Conservation (phyloP, 2,797 vertebrate species). For the Cyprinella venusta region DNA sequence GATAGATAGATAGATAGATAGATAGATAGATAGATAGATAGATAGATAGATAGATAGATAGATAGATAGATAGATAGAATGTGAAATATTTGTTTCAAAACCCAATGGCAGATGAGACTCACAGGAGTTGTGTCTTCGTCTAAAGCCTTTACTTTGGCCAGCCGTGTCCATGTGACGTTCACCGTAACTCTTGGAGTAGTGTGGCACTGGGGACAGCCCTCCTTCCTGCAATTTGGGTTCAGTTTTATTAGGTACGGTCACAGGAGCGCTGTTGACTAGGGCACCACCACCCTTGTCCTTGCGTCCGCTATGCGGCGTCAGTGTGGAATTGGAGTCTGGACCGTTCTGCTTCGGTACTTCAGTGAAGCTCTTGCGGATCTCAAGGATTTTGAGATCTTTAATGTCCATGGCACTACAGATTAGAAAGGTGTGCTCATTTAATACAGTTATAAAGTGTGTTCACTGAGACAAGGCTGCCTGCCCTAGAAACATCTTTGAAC, state of each 20-base stretch:
- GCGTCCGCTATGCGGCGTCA: slow-evolving; percentile 37
- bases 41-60: no score
- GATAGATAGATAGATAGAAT: no score
- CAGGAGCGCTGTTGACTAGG: slow-evolving; percentile 76
- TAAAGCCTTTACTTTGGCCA: slow-evolving; percentile 88
- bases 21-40: no score
- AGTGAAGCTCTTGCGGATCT: slow-evolving; percentile 78
- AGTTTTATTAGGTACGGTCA: slow-evolving; percentile 83
- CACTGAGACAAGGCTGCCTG: background rate
- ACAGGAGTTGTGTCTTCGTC: slow-evolving; percentile 96
- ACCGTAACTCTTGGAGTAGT: slow-evolving; percentile 92
- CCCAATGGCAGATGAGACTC: slow-evolving; percentile 66
- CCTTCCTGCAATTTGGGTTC: slow-evolving; percentile 76
- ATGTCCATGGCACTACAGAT: slow-evolving; percentile 92
- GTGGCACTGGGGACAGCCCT: slow-evolving; percentile 79
- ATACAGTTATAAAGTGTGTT: background rate
- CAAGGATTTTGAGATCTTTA: slow-evolving; percentile 94
- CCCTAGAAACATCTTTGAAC: background rate
- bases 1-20: no score
- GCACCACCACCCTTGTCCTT: slow-evolving; percentile 57
- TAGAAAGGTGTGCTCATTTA: background rate
- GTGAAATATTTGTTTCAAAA: background rate
- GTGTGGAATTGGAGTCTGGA: slow-evolving; percentile 31
- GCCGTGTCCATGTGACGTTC: slow-evolving; percentile 86
- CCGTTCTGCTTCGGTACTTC: slow-evolving; percentile 51